Conservation (phyloP, 1,140 invertebrate species). For the Bombus fervidus region DNA sequence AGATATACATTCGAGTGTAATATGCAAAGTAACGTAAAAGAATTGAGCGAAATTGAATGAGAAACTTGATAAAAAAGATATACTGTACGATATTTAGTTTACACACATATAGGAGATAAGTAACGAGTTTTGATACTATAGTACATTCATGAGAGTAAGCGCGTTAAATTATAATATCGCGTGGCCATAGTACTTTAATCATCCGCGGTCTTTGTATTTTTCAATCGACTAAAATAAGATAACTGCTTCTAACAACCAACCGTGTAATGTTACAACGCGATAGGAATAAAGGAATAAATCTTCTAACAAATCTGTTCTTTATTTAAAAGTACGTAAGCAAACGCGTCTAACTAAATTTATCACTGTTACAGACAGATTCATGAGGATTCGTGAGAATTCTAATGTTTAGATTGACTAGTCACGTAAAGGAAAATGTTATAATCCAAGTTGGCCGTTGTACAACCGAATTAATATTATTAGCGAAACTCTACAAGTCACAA, state of each 20-base stretch:
- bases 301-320: not conserved
- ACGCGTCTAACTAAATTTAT: not conserved
- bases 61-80: not conserved
- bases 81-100: not conserved
- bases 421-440: not conserved
- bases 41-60: too few species aligned
- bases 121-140: not conserved
- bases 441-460: too few species aligned
- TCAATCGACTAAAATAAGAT: slow-evolving; percentile 26
- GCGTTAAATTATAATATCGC: slow-evolving; percentile 28
- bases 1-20: too few species aligned
- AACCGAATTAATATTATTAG: not conserved
- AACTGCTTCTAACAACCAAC: slow-evolving; percentile 8
- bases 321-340: not conserved
- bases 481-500: not conserved
- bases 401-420: not conserved
- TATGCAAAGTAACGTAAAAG: too few species aligned
- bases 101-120: not conserved
- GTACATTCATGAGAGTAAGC: not conserved
- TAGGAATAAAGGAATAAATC: not conserved
- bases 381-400: not conserved
- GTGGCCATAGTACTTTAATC: slow-evolving; percentile 9
- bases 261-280: not conserved
- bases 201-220: slow-evolving; percentile 2
- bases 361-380: too few species aligned